A percentile compares a stretch with the other conserved stretches of the same genome.
Evolutionary conservation across 2,113 vertebrate species (phyloP).

Genomic region (Todiramphus saurophagus): DNA sequence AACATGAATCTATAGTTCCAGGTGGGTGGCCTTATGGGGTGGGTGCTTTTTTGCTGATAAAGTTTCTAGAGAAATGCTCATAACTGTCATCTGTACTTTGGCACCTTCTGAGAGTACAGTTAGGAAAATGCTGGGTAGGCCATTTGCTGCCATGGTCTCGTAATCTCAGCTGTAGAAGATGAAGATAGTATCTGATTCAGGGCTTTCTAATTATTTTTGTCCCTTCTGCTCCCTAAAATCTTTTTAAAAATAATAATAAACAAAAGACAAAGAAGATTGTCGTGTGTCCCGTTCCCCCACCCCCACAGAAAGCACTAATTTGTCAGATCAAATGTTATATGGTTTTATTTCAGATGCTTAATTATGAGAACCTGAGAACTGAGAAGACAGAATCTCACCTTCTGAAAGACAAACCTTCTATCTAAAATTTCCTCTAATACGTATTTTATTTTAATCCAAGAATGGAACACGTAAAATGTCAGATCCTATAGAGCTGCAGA

Average conservation of each 20-base stretch:
- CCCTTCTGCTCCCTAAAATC: neutral
- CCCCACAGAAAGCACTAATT: neutral
- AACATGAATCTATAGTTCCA: neutral
- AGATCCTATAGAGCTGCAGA: neutral
- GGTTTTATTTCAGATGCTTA: neutral
- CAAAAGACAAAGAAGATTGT: neutral
- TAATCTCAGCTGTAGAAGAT: neutral
- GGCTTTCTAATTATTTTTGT: constrained; percentile 7
- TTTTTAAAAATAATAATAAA: neutral
- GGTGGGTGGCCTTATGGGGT: neutral
- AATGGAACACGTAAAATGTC: neutral
- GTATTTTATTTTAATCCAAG: neutral
- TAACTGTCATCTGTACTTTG: constrained; percentile 3
- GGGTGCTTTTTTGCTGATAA: constrained; percentile 38
- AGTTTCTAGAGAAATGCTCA: constrained; percentile 19
- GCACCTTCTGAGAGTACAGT: neutral
- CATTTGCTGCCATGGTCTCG: constrained; percentile 24
- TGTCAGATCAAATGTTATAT: neutral
- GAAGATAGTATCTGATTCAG: neutral
- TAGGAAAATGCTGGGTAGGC: neutral
- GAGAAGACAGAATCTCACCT: neutral
- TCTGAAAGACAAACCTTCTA: constrained; percentile 10
- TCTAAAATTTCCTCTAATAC: neutral
- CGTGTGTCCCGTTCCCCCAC: neutral
- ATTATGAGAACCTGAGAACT: neutral